Evolutionary conservation across 2,113 vertebrate species (phyloP).

Genomic region (Silurus glanis): DNA sequence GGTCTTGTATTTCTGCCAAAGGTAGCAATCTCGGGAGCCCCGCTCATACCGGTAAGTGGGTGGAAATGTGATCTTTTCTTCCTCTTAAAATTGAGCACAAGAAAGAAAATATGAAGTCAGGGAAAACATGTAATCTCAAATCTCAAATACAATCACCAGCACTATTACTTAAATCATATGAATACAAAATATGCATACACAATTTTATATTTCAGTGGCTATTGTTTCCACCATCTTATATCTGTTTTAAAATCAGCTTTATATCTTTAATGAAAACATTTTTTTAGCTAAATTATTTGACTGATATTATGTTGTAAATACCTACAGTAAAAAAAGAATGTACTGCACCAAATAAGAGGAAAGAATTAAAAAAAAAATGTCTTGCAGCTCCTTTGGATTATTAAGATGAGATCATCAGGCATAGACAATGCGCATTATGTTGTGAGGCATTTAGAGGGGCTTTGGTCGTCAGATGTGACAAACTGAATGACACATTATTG

Average conservation of each 20-base stretch:
- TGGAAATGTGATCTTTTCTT: constrained; percentile 85
- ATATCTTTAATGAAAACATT: not conserved
- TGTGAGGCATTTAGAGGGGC: not conserved
- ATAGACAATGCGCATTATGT: not conserved
- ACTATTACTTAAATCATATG: not conserved
- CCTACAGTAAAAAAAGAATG: not conserved
- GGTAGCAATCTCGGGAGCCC: constrained; percentile 81
- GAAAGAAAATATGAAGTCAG: constrained; percentile 12
- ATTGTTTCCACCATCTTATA: not conserved
- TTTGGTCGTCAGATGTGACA: not conserved
- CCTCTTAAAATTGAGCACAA: constrained; percentile 70
- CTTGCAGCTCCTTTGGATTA: not conserved
- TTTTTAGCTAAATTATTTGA: not conserved
- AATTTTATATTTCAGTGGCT: not conserved
- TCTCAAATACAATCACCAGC: not conserved
- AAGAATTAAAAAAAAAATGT: not conserved
- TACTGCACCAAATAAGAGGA: not conserved
- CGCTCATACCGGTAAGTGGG: constrained; percentile 87
- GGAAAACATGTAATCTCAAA: not conserved
- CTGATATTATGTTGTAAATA: not conserved
- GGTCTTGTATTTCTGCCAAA: constrained; percentile 87
- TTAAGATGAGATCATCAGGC: not conserved
- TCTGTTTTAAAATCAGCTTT: not conserved
- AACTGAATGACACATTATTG: not conserved
- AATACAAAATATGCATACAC: not conserved